Base-by-base conservation (phyloP, 1,140 invertebrate species). In the Cotesia glomerata region DNA sequence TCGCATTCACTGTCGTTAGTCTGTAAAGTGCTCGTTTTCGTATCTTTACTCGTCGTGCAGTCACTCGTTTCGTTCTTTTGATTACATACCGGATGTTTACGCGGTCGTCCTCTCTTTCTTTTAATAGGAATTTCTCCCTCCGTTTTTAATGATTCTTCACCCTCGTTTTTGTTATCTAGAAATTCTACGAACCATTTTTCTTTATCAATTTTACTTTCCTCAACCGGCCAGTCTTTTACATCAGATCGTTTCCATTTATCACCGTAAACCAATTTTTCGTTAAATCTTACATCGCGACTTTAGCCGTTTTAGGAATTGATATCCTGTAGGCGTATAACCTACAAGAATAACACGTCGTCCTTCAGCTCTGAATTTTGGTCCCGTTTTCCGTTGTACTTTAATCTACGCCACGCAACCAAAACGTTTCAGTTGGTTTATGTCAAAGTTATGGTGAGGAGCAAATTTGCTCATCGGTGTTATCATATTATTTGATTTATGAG, bases 361-460 rank as follows among this genome's bases (percentile, higher is more conserved):
- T 49, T 49, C 35, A 3, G 3, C 4, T 51, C 52, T 11, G 8
- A 72, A 72, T 58, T 72, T 72, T 1, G 70, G 62, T 35, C 70
- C 70, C 7, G 35, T 45, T 8, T 72, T 59, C 36, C 70, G 52
- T 39, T 72, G 69, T 9, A 71, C 59, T 16, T 71, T 71, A 5
- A 71, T 65, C 5, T 65, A 65, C 1, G 70, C 70, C 7, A 72
- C 4, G 58, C 71, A 67, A 5, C 71, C 71, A 51, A 72, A 72
- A 4, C 71, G 39, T 18, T 62, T 72, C 5, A 72, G 36, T 13
- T 72, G 54, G 16, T 14, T 32, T 7, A 66, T 72, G 34, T 72
- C 26, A 51, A 59, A 72, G 11, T 49, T 59, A 5, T 67, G 32
- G 8, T 61, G 16, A 34, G 71, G 63, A 39, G 63, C 71, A 65